Evolutionary conservation across 2,113 vertebrate genomes (phyloP), one percentile per base, ranked within the genome.

Genomic region (Microtus ochrogaster): DNA sequence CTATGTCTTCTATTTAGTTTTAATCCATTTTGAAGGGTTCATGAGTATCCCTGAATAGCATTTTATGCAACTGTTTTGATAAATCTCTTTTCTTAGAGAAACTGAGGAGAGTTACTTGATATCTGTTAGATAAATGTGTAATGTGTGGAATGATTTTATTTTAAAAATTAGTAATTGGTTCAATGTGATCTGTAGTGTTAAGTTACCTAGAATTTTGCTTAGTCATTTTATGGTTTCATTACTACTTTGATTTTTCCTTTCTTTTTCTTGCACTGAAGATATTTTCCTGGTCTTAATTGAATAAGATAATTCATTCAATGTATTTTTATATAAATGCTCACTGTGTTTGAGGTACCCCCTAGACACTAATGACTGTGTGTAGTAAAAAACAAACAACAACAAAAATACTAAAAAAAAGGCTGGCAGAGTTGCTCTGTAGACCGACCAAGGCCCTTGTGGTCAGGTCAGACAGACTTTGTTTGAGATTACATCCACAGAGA

Each of bases 131-230:
- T 77, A 89, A 95, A 52, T 52, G 16, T 77, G 52, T 90, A 72
- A 24, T 61, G 28, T 68, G 3, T 92, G 39, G 70, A 92, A 65
- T 92, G 24, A 72, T 58, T 93, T 94, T 86, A 93, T 86, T 94
- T 92, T 90, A 74, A 74, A 97, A 90, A 73, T 89, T 73, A 82
- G 89, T 47, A 78, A 83, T 83, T 76, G 74, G 83, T 81, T 72
- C 63, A 85, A 0, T 33, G 21, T 49, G 63, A 78, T 84, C 52
- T 52, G 87, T 76, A 83, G 5, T 94, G 33, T 92, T 92, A 92
- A 78, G 19, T 70, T 89, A 44, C 49, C 21, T 81, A 77, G 66
- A 89, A 41, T 84, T 97, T 87, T 61, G 41, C 84, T 73, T 91
- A 61, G 30, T 39, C 17, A 19, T 47, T 30, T 77, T 6, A 26